Conservation (phyloP, 2,888 invertebrate species). For the Phortica okadai region DNA sequence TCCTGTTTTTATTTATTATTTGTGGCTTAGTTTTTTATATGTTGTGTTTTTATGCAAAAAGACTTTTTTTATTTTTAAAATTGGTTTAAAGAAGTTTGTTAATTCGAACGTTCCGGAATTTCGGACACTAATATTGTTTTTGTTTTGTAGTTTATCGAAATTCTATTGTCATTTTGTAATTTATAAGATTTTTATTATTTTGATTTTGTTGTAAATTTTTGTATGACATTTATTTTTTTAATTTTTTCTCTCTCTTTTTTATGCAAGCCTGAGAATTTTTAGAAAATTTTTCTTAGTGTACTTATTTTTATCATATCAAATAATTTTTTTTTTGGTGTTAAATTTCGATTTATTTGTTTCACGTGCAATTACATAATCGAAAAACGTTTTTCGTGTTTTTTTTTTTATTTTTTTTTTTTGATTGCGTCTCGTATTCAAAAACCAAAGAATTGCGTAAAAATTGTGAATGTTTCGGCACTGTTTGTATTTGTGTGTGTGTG, state of each 20-base stretch:
- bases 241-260: slow-evolving; percentile 30
- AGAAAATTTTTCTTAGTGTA: slow-evolving; percentile 28
- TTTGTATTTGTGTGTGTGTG: slow-evolving; percentile 39
- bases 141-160: too few species aligned
- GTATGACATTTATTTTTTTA: slow-evolving; percentile 24
- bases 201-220: slow-evolving; percentile 14
- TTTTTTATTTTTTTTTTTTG: slow-evolving; percentile 43
- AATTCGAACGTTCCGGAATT: too few species aligned
- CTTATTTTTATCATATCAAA: slow-evolving; percentile 40
- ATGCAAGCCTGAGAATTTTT: neutral
- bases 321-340: slow-evolving; percentile 27
- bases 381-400: slow-evolving; percentile 26
- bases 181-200: neutral
- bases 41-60: too few species aligned
- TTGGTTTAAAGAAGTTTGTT: too few species aligned
- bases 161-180: too few species aligned
- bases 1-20: too few species aligned
- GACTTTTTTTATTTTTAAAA: too few species aligned
- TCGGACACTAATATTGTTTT: too few species aligned
- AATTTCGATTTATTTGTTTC: slow-evolving; percentile 45
- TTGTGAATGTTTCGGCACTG: slow-evolving; percentile 25
- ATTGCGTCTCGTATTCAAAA: slow-evolving; percentile 25
- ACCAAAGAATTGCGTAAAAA: slow-evolving; percentile 5
- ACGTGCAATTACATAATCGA: slow-evolving; percentile 56
- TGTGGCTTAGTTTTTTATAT: too few species aligned